phyloP scores from a whole-genome alignment of 2,797 vertebrate genomes.

The Eupleurogrammus muticus region DNA sequence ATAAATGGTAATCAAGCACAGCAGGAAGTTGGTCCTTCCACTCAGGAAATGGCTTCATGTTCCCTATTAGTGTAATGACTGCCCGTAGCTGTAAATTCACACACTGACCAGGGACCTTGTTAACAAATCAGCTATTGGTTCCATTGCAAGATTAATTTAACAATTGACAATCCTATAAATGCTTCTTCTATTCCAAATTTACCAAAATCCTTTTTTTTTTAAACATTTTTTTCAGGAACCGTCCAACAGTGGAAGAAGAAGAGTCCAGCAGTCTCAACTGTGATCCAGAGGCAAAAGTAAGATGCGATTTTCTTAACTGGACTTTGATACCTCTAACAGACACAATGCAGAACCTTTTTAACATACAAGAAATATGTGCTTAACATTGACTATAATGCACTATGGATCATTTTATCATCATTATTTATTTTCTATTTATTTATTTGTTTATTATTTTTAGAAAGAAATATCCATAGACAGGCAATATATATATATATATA shows the following conservation, averaged over 20 bases:
- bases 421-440: no score
- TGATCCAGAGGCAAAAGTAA: slow-evolving; percentile 94
- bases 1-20: slow-evolving; percentile 42
- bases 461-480: no score
- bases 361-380: not conserved
- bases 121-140: slow-evolving; percentile 24
- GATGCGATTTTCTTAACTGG: slow-evolving; percentile 5
- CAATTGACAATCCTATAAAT: slow-evolving; percentile 6
- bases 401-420: no score
- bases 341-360: not conserved
- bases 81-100: slow-evolving; percentile 27
- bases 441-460: no score
- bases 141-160: not conserved
- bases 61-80: slow-evolving; percentile 47
- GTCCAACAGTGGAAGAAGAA: slow-evolving; percentile 88
- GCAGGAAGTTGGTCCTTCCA: slow-evolving; percentile 45
- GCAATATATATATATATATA: no score
- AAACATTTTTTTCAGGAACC: slow-evolving; percentile 83
- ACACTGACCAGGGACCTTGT: slow-evolving; percentile 15
- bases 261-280: slow-evolving; percentile 89
- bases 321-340: not conserved
- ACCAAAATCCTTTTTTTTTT: not conserved
- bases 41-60: slow-evolving; percentile 61
- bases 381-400: no score
- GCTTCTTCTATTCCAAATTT: slow-evolving; percentile 1